Base-by-base conservation (phyloP, 2,888 invertebrate genomes). In the Polietes domitor region DNA sequence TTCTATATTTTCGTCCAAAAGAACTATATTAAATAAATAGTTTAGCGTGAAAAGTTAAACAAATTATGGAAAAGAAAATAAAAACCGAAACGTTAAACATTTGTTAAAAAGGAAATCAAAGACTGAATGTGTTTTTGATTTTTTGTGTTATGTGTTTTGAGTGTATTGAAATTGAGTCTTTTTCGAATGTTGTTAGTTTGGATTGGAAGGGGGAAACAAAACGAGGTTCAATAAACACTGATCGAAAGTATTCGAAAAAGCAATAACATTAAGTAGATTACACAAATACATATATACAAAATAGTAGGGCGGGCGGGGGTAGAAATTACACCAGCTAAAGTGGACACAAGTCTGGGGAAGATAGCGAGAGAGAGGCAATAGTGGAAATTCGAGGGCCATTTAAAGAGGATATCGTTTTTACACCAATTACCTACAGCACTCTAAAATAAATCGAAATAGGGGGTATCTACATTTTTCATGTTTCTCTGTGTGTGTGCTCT, bases 381-480 rank as follows among this genome's bases (percentile, higher is more conserved):
- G 61, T 74, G 63, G 63, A 76, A 53, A 70, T 72, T 84, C 43
- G 24, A 73, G 74, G 74, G 80, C 77, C 78, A 53, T 76, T 76
- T 68, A 26, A 65, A 81, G 75, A 47, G 75, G 37, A 75, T 68
- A 78, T 77, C 41, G 55, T 77, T 80, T 80, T 50, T 80, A 80
- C 84, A 86, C 85, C 84, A 85, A 86, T 82, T 77, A 86, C 86
- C 86, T 85, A 86, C 86, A 86, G 86, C 84, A 85, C 75, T 82
- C 80, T 77, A 68, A n/a, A 24, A 37, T 21, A 43, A 43, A 41
- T 41, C 32, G 26, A 58, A 58, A 37, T 0, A 19, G 17, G 15
- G 53, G 55, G 53, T 15, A 53, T 5, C 32, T 55, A 73, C 37
- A n/a, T n/a, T n/a, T 28, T 21, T 24, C 12, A 37, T 47, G 55